Evolutionary conservation across 2,888 invertebrate species (phyloP), one percentile per base, ranked within the genome.

Genomic region (Scaptodrosophila latifasciaeformis): DNA sequence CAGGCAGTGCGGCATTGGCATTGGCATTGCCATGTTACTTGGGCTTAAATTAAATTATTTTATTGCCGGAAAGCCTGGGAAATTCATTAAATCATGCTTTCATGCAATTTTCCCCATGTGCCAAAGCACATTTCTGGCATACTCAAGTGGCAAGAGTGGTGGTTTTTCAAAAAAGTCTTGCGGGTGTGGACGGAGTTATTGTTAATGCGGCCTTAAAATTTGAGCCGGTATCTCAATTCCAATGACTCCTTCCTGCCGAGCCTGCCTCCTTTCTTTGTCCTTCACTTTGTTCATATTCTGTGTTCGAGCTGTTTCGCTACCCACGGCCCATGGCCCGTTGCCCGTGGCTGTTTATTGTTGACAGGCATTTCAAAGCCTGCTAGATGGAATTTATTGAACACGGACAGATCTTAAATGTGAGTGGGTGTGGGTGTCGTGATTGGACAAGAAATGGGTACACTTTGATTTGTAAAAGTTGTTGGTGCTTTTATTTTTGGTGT

Each of bases 1-100:
- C n/a, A n/a, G n/a, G n/a, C n/a, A n/a, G n/a, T 66, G 50, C 50
- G 40, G 21, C n/a, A 17, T 13, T 43, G n/a, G 44, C 31, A 27
- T 21, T 44, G 27, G 39, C 37, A 15, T 35, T 44, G 24, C 31
- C 44, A n/a, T n/a, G n/a, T 54, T 55, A 51, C 51, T n/a, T 59
- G 61, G 67, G 64, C 64, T 47, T 50, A 71, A 77, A 77, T 78
- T 71, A 78, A 81, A 78, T 77, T 78, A 80, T 77, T 70, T 78
- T 71, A 81, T 80, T 67, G 65, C 75, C 78, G 78, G 75, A 67
- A 62, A 68, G 59, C 62, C 58, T 60, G 53, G 53, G 47, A 70
- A 80, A 80, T 78, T 71, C 75, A 62, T 67, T 74, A 68, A 77
- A 68, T 74, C 78, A 63, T 62, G 64, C 55, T 74, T 67, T 58